Evolutionary conservation across 2,888 invertebrate species (phyloP).

Genomic region (Scrobipalpa costella): DNA sequence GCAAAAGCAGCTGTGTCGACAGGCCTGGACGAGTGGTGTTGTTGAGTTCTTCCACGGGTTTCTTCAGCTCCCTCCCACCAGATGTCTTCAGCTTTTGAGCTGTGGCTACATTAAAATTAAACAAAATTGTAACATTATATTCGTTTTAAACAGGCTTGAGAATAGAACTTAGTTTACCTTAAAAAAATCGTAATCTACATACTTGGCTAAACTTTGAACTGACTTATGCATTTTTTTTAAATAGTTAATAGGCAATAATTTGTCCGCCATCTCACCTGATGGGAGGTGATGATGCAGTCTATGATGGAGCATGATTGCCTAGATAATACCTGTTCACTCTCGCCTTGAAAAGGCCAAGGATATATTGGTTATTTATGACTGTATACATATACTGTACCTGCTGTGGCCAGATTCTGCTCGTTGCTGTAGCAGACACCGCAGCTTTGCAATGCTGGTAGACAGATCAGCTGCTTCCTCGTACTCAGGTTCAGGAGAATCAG

Average conservation of each 20-base stretch:
- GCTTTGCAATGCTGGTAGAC: conserved; percentile 86
- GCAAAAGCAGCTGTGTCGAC: conserved; percentile 69
- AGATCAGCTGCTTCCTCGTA: conserved; percentile 88
- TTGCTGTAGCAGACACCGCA: conserved; percentile 84
- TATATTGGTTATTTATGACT: no score
- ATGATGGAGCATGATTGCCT: no score
- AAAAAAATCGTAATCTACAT: no score
- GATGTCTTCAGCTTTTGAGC: conserved; percentile 50
- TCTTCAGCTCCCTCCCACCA: conserved; percentile 73
- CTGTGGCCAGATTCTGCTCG: conserved; percentile 39
- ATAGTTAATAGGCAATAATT: no score
- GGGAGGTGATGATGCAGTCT: no score
- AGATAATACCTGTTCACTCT: no score
- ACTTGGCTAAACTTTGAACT: no score
- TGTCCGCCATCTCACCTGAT: no score
- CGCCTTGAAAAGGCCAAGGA: no score
- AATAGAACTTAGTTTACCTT: no score
- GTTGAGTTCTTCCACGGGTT: conserved; percentile 73
- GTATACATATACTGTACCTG: background rate
- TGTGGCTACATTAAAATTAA: background rate
- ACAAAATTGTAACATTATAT: background rate
- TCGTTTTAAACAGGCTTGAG: no score
- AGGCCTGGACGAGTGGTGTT: conserved; percentile 52
- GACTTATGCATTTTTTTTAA: no score
- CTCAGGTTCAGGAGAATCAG: conserved; percentile 85